A percentile compares a stretch with the other conserved stretches of the same genome.
Conservation (phyloP, 1,140 invertebrate genomes). For the Pomacea maculata region DNA sequence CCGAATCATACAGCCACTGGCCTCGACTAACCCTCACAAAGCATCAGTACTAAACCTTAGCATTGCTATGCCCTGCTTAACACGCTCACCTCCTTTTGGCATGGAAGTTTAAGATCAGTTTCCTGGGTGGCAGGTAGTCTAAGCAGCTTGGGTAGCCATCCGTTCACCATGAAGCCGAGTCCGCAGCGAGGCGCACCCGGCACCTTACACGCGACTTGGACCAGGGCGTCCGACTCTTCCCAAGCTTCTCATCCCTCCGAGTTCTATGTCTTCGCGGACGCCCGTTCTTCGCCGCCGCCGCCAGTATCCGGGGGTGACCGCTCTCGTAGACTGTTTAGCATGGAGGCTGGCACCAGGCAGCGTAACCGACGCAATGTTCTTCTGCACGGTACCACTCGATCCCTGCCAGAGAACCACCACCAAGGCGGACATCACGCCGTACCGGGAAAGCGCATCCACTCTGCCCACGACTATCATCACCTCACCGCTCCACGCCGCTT, state of each 20-base stretch:
- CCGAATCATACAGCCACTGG: too few relatives aligned
- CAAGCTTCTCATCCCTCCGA: background rate
- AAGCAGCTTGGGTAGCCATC: background rate
- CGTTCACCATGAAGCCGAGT: background rate
- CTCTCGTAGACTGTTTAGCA: background rate
- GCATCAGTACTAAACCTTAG: background rate
- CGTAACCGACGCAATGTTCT: background rate
- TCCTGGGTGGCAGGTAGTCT: background rate
- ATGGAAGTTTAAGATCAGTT: background rate
- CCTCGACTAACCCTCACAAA: too few relatives aligned
- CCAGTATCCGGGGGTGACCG: background rate
- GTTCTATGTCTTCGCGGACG: background rate
- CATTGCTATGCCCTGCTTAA: background rate
- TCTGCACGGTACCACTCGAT: constrained; percentile 17
- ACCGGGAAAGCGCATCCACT: constrained; percentile 13
- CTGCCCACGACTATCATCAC: background rate
- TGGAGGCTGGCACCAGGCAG: background rate
- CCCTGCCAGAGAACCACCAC: constrained; percentile 18
- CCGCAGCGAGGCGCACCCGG: background rate
- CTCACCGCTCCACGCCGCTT: background rate
- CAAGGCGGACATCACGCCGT: background rate
- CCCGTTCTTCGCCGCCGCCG: background rate
- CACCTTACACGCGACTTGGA: background rate
- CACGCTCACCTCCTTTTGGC: background rate
- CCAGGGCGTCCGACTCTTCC: background rate